Base-by-base conservation (phyloP, 2,113 vertebrate genomes). In the Nettapus auritus region DNA sequence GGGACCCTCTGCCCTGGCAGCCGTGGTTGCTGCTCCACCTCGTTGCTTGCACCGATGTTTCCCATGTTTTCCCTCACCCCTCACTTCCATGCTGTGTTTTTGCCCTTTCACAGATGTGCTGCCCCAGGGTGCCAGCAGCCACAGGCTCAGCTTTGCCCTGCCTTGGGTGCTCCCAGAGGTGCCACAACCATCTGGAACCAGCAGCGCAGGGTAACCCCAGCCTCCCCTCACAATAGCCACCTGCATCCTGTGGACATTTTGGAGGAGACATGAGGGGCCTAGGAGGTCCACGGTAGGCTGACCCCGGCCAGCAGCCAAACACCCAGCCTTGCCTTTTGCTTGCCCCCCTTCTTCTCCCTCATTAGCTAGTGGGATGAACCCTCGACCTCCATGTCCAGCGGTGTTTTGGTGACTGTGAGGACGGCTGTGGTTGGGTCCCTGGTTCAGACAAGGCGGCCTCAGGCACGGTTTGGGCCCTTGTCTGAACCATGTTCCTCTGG, bases 371-470 rank as follows among this genome's bases (percentile, higher is more conserved):
- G 17, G 7, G 21, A 6, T 0, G 23, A 55, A 8, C 7, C 9
- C 14, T 14, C 6, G 1, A 2, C 38, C n/a, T 12, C 78, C 7
- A 0, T 3, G 6, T 5, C 25, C 2, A 8, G 62, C 3, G 4
- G 31, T 18, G 34, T 22, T 33, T 17, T 18, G 28, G 44, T 26
- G 50, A 25, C 42, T 6, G 42, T 31, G 19, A 36, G 1, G 3
- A 15, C 33, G 9, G 3, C 17, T 0, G 17, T 2, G 34, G 10
- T 1, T 20, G 11, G 17, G 16, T 29, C 28, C 46, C 10, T 31
- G 13, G 5, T 29, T 20, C 25, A 6, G 20, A 29, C 8, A 0
- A 2, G 64, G 38, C 3, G 4, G 10, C 25, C 62, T n/a, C 15
- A 2, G 71, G 0, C 1, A 2, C 2, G 7, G 8, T 42, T 10